Conservation (phyloP, 2,888 invertebrate species). For the Iselma pallidipennis region DNA sequence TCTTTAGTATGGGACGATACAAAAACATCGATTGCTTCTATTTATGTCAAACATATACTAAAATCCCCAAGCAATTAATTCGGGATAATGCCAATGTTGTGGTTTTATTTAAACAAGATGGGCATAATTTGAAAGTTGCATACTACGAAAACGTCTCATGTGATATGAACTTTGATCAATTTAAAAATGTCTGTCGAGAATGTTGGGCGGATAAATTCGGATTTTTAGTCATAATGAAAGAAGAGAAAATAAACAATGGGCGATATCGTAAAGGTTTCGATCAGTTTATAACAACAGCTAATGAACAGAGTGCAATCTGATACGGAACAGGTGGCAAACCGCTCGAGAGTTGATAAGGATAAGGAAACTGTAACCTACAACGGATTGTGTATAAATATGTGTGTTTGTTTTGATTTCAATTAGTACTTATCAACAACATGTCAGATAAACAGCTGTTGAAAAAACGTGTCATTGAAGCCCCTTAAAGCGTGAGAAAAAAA, state of each 20-base stretch:
- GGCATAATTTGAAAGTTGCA: slow-evolving; percentile 21
- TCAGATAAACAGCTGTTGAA: neutral
- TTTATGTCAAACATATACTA: slow-evolving; percentile 46
- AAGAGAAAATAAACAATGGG: neutral
- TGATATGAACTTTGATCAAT: slow-evolving; percentile 15
- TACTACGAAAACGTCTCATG: slow-evolving; percentile 12
- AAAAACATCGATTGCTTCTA: slow-evolving; percentile 46
- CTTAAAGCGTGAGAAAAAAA: slow-evolving; percentile 1
- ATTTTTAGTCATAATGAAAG: slow-evolving; percentile 9
- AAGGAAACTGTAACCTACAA: too few species aligned
- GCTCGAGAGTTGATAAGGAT: too few species aligned
- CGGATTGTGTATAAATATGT: too few species aligned
- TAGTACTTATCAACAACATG: neutral
- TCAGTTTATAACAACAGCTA: slow-evolving; percentile 1
- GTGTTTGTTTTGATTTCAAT: too few species aligned
- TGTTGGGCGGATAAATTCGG: slow-evolving; percentile 13
- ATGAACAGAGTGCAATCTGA: too few species aligned
- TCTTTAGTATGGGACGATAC: slow-evolving; percentile 47
- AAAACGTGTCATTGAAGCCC: slow-evolving; percentile 5
- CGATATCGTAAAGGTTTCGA: slow-evolving; percentile 12
- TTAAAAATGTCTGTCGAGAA: slow-evolving; percentile 6
- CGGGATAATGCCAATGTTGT: slow-evolving; percentile 49
- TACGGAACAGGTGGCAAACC: too few species aligned
- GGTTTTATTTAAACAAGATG: slow-evolving; percentile 49
- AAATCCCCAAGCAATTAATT: slow-evolving; percentile 48